Evolutionary conservation across 92 coral and sea anemone species (phyloP), one percentile per base, ranked within the genome.

Genomic region (Porites rus): DNA sequence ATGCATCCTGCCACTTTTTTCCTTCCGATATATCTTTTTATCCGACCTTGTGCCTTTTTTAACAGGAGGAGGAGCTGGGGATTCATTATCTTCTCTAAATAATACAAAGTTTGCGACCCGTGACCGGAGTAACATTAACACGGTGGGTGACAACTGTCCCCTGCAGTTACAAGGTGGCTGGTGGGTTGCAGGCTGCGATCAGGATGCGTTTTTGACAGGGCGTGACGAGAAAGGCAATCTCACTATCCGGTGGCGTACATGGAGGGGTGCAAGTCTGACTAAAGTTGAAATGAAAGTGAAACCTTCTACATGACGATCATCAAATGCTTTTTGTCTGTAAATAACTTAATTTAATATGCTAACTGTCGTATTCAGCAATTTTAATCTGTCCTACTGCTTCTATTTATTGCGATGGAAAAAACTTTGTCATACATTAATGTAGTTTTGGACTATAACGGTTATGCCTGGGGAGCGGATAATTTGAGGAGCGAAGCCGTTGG

Each of bases 171-270:
- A 76, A 7, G 91, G 87, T 8, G 93, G 92, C 8, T 92, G 95
- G 95, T 92, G 95, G 95, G 90, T 86, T 83, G 67, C 67, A 3
- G 60, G 11, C 12, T 92, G 95, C 19, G 19, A 18, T 78, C 93
- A 92, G 68, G 77, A 89, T 53, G 71, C 95, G 66, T 80, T 86
- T 76, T 81, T 92, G 7, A 92, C 90, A 59, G 95, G 95, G 9
- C 7, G 76, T 9, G 82, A 92, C 84, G 80, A 87, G 20, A 61
- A 77, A n/a, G 62, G 78, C 71, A 92, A 70, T 19, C 77, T 84
- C 51, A 92, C 90, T 19, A 79, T 92, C 14, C 87, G 82, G 65
- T 92, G 95, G 95, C 56, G 69, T 21, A 31, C 84, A 6, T 92
- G 93, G 91, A 89, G 83, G 61, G 93, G 91, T 6, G 85, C 83